Evolutionary conservation across 2,113 vertebrate genomes (phyloP), one percentile per base, ranked within the genome.

Genomic region (Danio rerio): DNA sequence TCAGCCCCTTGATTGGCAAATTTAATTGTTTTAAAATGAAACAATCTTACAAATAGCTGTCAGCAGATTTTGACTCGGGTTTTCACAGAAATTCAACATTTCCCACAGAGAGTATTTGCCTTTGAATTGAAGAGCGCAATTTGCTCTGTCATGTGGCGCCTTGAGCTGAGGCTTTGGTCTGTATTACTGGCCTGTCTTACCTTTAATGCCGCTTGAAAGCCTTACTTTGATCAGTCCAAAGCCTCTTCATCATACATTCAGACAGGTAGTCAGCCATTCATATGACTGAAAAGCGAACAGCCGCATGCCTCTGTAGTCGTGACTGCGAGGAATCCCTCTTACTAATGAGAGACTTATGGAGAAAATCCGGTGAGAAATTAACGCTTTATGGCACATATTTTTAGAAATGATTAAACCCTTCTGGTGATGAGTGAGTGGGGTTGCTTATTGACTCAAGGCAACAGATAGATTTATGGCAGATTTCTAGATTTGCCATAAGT

Each of bases 181-280:
- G 59, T 73, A 78, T 55, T 63, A 53, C 79, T 31, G 43, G 40
- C 80, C 63, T 71, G 69, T 76, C 68, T 72, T 74, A 74, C 80
- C 75, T 70, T 16, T 84, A 83, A 80, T 78, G 69, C 84, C 76
- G 55, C 88, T 84, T 40, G 85, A 89, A 88, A 52, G 40, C 59
- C 78, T 61, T 53, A 70, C 85, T 90, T 87, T 88, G 83, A 91
- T 91, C 82, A 87, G 80, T 86, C 89, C 83, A 83, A 84, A 88
- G 82, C 84, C 50, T 81, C 81, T 66, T 73, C 73, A 65, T 77
- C 81, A 78, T 74, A 16, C 13, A 82, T 81, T 70, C 65, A 84
- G 71, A 79, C 58, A 70, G n/a, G 69, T 81, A 56, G 56, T 65
- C 42, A 65, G 55, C 52, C 53, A 61, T 84, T 70, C 45, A 21